Evolutionary conservation across 2,888 invertebrate genomes (phyloP), one percentile per base, ranked within the genome.

Genomic region (Drosophila monieri): DNA sequence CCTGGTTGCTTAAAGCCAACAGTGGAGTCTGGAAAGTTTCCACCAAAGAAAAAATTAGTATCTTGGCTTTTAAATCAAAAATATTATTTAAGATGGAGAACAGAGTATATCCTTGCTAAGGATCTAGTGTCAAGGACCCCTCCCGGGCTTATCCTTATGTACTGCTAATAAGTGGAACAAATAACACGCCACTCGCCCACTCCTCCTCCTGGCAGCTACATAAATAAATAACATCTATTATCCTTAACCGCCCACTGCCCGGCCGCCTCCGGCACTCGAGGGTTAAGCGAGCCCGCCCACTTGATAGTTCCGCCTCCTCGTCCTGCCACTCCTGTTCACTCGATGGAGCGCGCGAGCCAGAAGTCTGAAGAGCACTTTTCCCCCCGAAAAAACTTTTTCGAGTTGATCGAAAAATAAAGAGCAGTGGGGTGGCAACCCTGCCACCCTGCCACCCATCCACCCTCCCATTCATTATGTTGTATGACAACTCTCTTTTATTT

Each of bases 301-400:
- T 62, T 62, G 62, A 62, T 62, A 62, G 62, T 62, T 25, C 2
- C 18, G 2, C 18, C 18, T 18, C 18, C 25, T 6, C 15, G 15
- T 18, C 43, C 46, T 15, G 9, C 14, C 75, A 80, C 78, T 73
- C 79, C 81, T 74, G 74, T 72, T 76, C 62, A 78, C 72, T 67
- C 84, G 70, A 61, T 80, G 80, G 71, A 85, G 86, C 80, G 84
- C 21, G 18, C 70, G 73, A 74, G 66, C 74, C 18, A 18, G n/a
- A 18, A 18, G 68, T 66, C 74, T 43, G 64, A 74, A 79, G 83
- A 37, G 71, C 43, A 43, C 43, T 43, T 43, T 21, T 67, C 71
- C 67, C 81, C 81, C 76, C 21, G 2, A 3, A 15, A 77, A 80
- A 79, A 80, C 81, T 85, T 81, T 64, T 66, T 84, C 64, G 68